Percentiles rank a stretch among this genome's conserved stretches.
Evolutionary conservation across 2,113 vertebrate genomes (phyloP).

Genomic region (Ceyx cyanopectus): DNA sequence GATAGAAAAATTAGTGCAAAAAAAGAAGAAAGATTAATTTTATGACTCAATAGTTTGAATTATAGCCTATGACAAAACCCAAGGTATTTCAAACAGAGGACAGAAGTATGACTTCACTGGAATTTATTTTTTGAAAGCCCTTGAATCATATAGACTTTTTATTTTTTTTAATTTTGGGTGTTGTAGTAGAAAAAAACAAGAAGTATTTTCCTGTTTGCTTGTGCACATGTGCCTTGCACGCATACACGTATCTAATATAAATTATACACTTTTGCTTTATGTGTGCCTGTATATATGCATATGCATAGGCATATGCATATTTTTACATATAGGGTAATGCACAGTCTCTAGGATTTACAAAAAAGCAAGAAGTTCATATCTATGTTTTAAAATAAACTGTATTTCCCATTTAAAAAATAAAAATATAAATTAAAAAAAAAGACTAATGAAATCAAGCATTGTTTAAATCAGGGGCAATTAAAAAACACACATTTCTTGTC

Average conservation of each 20-base stretch:
- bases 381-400: conserved; percentile 33
- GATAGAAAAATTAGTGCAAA: background rate
- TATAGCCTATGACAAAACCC: conserved; percentile 53
- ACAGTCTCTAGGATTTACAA: background rate
- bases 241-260: background rate
- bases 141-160: background rate
- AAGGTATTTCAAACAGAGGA: conserved; percentile 50
- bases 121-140: background rate
- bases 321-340: background rate
- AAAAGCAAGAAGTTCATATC: conserved; percentile 1
- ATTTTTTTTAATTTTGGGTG: background rate
- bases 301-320: background rate
- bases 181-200: background rate
- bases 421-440: no score
- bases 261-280: background rate
- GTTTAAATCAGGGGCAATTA: no score
- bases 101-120: conserved; percentile 12
- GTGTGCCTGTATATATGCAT: background rate
- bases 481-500: no score
- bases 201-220: background rate
- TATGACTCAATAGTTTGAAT: conserved; percentile 69
- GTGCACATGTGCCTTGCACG: background rate
- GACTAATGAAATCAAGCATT: no score
- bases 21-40: conserved; percentile 63
- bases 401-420: conserved; percentile 31